Evolutionary conservation across 2,113 vertebrate genomes (phyloP).

Genomic region (Amblyornis subalaris): DNA sequence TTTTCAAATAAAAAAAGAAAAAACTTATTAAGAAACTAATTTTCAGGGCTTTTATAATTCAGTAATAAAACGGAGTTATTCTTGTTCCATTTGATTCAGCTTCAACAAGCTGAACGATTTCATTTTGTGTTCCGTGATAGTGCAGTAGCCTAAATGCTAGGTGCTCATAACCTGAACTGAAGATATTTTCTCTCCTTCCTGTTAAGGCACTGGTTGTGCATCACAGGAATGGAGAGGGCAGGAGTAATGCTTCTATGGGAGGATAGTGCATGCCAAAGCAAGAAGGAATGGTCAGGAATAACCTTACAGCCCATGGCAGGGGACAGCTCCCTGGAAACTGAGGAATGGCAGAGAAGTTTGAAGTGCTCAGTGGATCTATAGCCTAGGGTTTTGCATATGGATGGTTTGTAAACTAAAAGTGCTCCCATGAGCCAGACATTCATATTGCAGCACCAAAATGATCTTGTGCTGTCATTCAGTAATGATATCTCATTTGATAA

Average conservation of each 20-base stretch:
- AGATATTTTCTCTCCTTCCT: not conserved
- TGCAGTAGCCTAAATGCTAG: not conserved
- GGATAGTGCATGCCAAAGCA: not conserved
- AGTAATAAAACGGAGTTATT: not conserved
- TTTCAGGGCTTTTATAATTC: not conserved
- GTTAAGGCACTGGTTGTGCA: not conserved
- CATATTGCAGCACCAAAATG: not conserved
- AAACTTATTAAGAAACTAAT: not conserved
- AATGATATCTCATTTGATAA: constrained; percentile 53
- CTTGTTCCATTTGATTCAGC: not conserved
- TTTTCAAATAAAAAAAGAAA: not conserved
- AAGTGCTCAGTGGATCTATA: not conserved
- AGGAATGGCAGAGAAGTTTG: not conserved
- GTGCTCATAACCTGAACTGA: not conserved
- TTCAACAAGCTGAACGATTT: not conserved
- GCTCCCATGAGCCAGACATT: not conserved
- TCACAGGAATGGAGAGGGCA: not conserved
- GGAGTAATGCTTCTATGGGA: not conserved
- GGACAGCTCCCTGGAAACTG: not conserved
- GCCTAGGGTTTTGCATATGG: not conserved
- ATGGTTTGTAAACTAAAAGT: constrained; percentile 5
- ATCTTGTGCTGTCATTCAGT: constrained; percentile 44
- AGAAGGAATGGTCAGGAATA: constrained; percentile 42
- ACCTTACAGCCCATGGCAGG: not conserved
- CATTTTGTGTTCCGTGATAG: not conserved